Evolutionary conservation across 2,113 vertebrate species (phyloP).

Genomic region (Leptodactylus fuscus): DNA sequence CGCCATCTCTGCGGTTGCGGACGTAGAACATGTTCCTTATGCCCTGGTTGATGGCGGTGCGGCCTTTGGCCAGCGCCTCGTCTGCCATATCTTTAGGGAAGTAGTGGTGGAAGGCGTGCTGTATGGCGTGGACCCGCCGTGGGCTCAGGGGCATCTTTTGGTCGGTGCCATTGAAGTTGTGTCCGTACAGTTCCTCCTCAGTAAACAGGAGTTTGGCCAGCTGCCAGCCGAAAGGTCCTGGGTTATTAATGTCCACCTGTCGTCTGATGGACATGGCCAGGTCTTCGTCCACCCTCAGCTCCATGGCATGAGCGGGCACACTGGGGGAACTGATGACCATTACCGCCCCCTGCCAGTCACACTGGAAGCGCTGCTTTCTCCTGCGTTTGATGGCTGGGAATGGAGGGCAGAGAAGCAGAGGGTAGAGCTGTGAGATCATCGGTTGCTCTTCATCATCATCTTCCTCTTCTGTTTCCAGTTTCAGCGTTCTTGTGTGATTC

Average conservation of each 20-base stretch:
- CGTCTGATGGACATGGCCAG: constrained; percentile 51
- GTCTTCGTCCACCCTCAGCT: constrained; percentile 48
- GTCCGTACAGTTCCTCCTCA: constrained; percentile 53
- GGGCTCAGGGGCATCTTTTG: constrained; percentile 57
- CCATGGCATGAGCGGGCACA: constrained; percentile 25
- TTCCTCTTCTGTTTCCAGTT: constrained; percentile 37
- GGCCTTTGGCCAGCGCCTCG: constrained; percentile 47
- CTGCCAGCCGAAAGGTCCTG: constrained; percentile 51
- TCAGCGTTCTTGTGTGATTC: not conserved
- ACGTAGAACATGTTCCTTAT: constrained; percentile 58
- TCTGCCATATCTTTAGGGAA: constrained; percentile 51
- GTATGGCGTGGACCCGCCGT: constrained; percentile 47
- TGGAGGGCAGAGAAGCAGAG: not conserved
- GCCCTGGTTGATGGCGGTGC: constrained; percentile 52
- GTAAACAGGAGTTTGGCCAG: constrained; percentile 47
- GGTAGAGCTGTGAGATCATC: not conserved
- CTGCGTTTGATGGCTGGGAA: constrained; percentile 25
- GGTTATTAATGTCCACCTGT: constrained; percentile 53
- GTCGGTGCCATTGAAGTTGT: constrained; percentile 53
- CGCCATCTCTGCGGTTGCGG: constrained; percentile 47
- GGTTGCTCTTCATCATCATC: constrained; percentile 45
- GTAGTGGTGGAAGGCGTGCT: constrained; percentile 52
- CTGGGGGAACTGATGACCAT: constrained; percentile 39
- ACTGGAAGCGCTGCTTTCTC: constrained; percentile 51
- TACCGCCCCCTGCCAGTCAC: constrained; percentile 47